A percentile compares a stretch with the other conserved stretches of the same genome.
Evolutionary conservation across 2,113 vertebrate species (phyloP).

Genomic region (Prionailurus bengalensis): DNA sequence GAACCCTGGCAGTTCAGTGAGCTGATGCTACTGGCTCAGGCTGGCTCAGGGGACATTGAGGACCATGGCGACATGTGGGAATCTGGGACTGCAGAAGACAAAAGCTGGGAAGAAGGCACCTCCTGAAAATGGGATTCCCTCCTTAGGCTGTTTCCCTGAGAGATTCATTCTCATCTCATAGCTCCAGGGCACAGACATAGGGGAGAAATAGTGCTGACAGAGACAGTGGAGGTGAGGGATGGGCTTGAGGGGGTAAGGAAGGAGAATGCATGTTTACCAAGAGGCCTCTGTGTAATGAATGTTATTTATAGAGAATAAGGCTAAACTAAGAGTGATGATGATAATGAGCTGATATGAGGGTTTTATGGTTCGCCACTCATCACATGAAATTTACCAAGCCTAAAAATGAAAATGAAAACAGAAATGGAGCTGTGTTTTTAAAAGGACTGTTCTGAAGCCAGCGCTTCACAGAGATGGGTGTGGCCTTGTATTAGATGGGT

Average conservation of each 20-base stretch:
- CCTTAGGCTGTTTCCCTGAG: neutral
- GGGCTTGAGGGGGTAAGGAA: neutral
- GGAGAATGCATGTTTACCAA: neutral
- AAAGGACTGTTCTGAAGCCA: neutral
- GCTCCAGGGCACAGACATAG: neutral
- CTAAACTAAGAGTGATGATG: neutral
- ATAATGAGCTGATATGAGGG: neutral
- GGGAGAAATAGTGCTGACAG: neutral
- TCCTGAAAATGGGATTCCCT: neutral
- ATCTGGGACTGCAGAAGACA: neutral
- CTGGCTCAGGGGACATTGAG: accelerated
- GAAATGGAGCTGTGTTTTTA: neutral
- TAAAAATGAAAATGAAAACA: conserved; percentile 3
- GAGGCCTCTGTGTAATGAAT: neutral
- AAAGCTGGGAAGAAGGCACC: neutral
- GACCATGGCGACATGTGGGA: neutral
- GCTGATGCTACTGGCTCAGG: accelerated
- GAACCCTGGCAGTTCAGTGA: neutral
- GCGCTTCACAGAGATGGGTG: accelerated
- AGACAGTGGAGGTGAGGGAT: neutral
- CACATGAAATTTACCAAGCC: neutral
- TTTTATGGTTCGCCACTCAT: neutral
- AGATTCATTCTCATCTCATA: neutral
- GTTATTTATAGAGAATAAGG: neutral
- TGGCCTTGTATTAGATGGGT: neutral